phyloP scores from a whole-genome alignment of 2,797 vertebrate species.

The Ambastaia sidthimunki region DNA sequence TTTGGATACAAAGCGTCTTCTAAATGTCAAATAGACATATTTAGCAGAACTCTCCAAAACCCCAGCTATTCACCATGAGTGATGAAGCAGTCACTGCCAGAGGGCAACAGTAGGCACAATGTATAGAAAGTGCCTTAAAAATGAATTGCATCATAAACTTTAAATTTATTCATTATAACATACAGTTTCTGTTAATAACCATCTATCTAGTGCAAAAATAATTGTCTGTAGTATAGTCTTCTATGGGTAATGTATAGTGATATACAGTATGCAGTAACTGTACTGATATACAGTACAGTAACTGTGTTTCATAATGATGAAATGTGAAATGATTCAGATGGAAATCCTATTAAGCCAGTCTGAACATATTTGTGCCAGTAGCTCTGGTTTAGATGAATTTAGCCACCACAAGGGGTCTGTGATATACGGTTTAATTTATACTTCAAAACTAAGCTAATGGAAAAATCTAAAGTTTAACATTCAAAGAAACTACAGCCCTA shows the following conservation, averaged over 20 bases:
- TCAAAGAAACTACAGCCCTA: background rate
- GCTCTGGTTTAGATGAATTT: background rate
- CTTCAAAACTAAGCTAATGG: background rate
- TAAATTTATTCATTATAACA: too few species aligned
- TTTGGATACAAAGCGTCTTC: conserved; percentile 23
- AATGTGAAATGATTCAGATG: background rate
- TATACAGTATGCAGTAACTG: background rate
- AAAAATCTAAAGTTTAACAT: background rate
- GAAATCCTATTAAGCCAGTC: background rate
- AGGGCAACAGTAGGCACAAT: background rate
- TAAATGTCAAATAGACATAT: conserved; percentile 29
- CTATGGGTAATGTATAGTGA: too few species aligned
- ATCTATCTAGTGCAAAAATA: background rate
- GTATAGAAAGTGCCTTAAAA: too few species aligned
- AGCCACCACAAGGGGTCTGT: background rate
- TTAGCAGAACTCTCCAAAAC: conserved; percentile 8
- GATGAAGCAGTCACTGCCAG: too few species aligned
- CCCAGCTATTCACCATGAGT: background rate
- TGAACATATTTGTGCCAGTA: background rate
- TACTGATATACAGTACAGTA: background rate
- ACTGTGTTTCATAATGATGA: background rate
- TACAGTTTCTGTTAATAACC: background rate
- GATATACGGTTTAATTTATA: background rate
- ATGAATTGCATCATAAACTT: too few species aligned
- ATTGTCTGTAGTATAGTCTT: too few species aligned